A percentile compares a stretch with the other conserved stretches of the same genome.
phyloP scores from a whole-genome alignment of 2,888 invertebrate species.

The Polymixis lichenea region DNA sequence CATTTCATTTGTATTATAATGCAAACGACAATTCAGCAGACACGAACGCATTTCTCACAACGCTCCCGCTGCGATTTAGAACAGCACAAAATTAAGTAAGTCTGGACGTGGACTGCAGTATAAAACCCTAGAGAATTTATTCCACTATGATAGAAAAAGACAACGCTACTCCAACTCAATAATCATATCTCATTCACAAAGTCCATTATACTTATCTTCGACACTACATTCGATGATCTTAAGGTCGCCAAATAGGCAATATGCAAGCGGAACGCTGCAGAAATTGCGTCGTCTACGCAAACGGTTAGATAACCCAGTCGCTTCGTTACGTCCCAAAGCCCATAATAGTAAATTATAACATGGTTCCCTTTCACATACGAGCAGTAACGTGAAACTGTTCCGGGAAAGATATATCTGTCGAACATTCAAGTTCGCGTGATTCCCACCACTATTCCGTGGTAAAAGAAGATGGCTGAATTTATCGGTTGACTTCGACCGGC shows the following conservation, averaged over 20 bases:
- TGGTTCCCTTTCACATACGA: slow-evolving; percentile 48
- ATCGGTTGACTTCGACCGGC: slow-evolving; percentile 39
- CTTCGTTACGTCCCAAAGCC: slow-evolving; percentile 46
- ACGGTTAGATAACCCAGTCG: slow-evolving; percentile 56
- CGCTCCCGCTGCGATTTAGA: slow-evolving; percentile 25
- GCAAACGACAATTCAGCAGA: slow-evolving; percentile 23
- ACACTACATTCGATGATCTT: slow-evolving; percentile 27
- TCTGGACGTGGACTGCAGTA: slow-evolving; percentile 13
- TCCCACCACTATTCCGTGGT: slow-evolving; percentile 47
- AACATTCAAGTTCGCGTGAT: slow-evolving; percentile 58
- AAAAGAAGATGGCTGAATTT: slow-evolving; percentile 57
- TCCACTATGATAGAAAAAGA: slow-evolving; percentile 14
- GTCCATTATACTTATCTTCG: slow-evolving; percentile 40
- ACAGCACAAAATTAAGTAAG: slow-evolving; percentile 31
- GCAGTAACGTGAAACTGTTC: slow-evolving; percentile 51
- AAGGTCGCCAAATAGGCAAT: slow-evolving; percentile 44
- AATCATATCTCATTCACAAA: slow-evolving; percentile 28
- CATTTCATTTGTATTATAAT: slow-evolving; percentile 37
- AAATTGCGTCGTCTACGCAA: slow-evolving; percentile 29
- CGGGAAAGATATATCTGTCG: slow-evolving; percentile 50
- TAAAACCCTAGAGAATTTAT: slow-evolving; percentile 19
- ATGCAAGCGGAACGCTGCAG: slow-evolving; percentile 49
- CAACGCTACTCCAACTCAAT: slow-evolving; percentile 2
- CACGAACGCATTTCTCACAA: slow-evolving; percentile 28
- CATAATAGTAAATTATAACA: slow-evolving; percentile 54